Conservation (phyloP, 2,113 vertebrate genomes). For the Orcinus orca region DNA sequence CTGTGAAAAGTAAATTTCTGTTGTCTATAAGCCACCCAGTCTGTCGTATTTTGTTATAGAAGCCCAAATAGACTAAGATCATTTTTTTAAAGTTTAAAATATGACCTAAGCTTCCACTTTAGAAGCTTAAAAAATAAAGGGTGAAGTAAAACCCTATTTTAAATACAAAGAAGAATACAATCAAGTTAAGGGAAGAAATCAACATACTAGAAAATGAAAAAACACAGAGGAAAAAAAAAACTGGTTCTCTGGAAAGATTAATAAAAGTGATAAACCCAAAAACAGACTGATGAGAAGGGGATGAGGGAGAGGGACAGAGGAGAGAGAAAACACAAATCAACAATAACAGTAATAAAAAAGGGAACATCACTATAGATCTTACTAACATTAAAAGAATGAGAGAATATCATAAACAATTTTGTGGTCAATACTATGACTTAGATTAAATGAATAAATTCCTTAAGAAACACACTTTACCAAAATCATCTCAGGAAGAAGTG, state of each 20-base stretch:
- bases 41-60: neutral
- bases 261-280: neutral
- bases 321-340: neutral
- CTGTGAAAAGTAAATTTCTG: neutral
- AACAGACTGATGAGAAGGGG: neutral
- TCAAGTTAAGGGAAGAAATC: neutral
- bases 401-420: neutral
- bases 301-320: neutral
- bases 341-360: neutral
- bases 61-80: neutral
- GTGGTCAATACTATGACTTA: neutral
- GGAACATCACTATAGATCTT: neutral
- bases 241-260: neutral
- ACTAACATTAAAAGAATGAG: neutral
- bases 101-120: neutral
- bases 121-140: neutral
- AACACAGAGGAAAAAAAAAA: neutral
- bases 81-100: neutral
- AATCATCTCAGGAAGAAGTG: neutral
- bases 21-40: neutral
- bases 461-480: neutral
- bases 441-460: neutral
- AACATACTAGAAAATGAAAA: neutral
- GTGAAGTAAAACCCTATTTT: neutral
- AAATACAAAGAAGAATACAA: neutral